These are phyloP conservation scores for Haplotaxodon microlepis DNA, from an alignment of 2,113 vertebrate genomes.

Conservation along the genomic window DNA sequence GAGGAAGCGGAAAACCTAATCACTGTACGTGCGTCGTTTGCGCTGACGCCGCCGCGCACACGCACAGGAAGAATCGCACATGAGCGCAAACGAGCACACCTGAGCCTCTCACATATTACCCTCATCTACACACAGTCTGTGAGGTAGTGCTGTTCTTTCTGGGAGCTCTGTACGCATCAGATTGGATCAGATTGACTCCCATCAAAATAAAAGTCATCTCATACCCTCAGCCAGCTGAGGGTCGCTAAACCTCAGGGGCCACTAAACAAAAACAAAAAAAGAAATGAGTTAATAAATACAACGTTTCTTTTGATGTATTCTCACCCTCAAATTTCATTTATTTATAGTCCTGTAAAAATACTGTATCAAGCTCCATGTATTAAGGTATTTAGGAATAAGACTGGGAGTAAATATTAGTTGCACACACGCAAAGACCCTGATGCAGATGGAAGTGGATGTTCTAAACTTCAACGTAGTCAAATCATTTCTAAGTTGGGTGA, in stretches of 20 bases:
- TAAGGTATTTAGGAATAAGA: not conserved
- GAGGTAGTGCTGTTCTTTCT: not conserved
- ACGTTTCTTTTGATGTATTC: not conserved
- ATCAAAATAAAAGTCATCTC: not conserved
- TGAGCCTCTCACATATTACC: slow-evolving; percentile 6
- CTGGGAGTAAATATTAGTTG: not conserved
- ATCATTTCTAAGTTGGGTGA: not conserved
- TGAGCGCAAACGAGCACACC: not conserved
- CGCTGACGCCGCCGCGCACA: not conserved
- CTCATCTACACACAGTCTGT: not conserved
- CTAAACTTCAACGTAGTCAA: not conserved
- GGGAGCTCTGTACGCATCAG: not conserved
- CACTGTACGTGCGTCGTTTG: slow-evolving; percentile 26
- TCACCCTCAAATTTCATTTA: accelerated
- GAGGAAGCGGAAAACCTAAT: slow-evolving; percentile 59
- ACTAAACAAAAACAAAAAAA: not conserved
- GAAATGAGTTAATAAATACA: accelerated
- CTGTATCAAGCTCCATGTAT: accelerated
- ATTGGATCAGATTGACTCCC: not conserved
- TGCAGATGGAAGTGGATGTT: not conserved
- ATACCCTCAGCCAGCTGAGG: not conserved
- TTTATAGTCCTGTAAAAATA: not conserved
- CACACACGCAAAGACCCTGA: not conserved
- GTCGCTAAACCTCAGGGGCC: not conserved
- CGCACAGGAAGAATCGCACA: not conserved